Conservation (phyloP, 1,140 invertebrate species). For the Musca domestica region DNA sequence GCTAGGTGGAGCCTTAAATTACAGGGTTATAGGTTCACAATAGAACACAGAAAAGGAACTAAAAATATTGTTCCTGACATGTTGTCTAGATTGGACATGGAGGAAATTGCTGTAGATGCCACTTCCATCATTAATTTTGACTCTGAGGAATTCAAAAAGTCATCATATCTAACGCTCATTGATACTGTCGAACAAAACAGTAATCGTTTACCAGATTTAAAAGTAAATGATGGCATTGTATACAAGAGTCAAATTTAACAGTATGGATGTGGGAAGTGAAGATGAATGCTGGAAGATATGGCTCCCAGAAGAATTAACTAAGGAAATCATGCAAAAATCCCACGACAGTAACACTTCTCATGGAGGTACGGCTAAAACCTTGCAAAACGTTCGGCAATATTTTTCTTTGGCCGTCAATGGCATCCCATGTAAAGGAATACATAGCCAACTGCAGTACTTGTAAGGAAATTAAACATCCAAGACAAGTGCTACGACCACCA, state of each 20-base stretch:
- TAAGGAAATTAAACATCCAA: constrained; percentile 3
- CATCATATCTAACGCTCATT: neutral
- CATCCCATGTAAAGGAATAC: neutral
- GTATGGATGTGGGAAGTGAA: neutral
- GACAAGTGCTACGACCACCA: neutral
- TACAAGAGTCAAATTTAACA: neutral
- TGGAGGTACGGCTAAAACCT: constrained; percentile 15
- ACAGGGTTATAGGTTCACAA: no score
- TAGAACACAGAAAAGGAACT: neutral
- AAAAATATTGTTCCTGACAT: neutral
- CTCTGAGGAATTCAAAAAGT: neutral
- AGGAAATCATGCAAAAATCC: neutral
- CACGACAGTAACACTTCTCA: neutral
- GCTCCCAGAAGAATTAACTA: neutral
- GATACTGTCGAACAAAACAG: neutral
- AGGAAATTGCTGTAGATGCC: neutral
- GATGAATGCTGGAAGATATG: constrained; percentile 10
- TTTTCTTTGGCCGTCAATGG: constrained; percentile 24
- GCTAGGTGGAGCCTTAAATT: no score
- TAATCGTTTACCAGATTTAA: constrained; percentile 2
- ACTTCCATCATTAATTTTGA: neutral
- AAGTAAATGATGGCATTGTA: neutral
- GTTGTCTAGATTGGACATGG: neutral
- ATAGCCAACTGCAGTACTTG: constrained; percentile 7
- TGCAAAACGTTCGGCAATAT: neutral